phyloP scores from a whole-genome alignment of 2,797 vertebrate genomes.

The Psittacula echo region DNA sequence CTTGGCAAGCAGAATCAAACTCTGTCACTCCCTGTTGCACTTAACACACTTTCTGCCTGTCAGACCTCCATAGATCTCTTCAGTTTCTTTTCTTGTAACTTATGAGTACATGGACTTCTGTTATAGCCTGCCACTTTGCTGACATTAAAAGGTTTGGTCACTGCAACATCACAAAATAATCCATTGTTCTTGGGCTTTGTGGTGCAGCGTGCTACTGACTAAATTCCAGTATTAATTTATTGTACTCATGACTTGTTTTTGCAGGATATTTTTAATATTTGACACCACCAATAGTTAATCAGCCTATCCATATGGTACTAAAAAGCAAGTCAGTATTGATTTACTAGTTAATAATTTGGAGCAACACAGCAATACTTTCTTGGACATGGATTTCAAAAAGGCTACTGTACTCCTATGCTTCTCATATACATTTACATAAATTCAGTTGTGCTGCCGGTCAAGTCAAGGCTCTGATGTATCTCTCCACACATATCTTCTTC shows the following conservation, averaged over 20 bases:
- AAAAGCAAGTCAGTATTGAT: background rate
- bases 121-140: constrained; percentile 73
- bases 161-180: constrained; percentile 54
- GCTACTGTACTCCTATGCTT: background rate
- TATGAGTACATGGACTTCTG: constrained; percentile 23
- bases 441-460: background rate
- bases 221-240: background rate
- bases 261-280: constrained; percentile 13
- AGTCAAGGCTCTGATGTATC: background rate
- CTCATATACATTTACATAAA: background rate
- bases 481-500: background rate
- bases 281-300: background rate
- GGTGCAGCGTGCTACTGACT: background rate
- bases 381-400: background rate
- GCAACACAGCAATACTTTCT: background rate
- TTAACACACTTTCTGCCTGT: constrained; percentile 68
- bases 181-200: constrained; percentile 8
- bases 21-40: constrained; percentile 60
- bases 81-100: constrained; percentile 27
- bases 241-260: background rate
- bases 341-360: background rate
- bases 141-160: constrained; percentile 71
- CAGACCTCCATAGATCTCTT: constrained; percentile 40
- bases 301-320: background rate
- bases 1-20: constrained; percentile 66